These are phyloP conservation scores for Avahi laniger DNA, from an alignment of 2,797 vertebrate species.

Conservation along the genomic window DNA sequence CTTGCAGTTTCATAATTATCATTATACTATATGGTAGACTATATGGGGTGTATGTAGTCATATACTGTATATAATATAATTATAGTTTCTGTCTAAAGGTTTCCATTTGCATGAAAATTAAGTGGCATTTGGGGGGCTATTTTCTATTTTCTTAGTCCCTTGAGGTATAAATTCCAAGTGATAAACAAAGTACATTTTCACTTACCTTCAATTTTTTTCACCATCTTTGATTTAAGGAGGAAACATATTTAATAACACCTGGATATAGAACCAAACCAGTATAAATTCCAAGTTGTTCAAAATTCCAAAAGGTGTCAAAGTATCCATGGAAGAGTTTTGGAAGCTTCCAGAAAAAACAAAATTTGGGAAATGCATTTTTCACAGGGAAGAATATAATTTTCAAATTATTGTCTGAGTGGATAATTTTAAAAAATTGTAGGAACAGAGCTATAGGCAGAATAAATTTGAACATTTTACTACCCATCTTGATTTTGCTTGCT, in stretches of 20 bases:
- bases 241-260: slow-evolving; percentile 13
- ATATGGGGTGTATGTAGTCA: not conserved
- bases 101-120: not conserved
- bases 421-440: not conserved
- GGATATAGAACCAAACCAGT: not conserved
- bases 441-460: not conserved
- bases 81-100: slow-evolving; percentile 20
- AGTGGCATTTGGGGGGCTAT: not conserved
- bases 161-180: not conserved
- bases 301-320: not conserved
- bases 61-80: not conserved
- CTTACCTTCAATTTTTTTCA: not conserved
- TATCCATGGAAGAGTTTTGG: not conserved
- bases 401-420: slow-evolving; percentile 3
- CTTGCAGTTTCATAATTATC: not conserved
- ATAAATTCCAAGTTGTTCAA: not conserved
- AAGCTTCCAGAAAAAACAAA: not conserved
- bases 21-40: not conserved
- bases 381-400: not conserved
- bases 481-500: slow-evolving; percentile 13
- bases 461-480: not conserved
- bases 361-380: not conserved
- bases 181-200: not conserved
- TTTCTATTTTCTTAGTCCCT: not conserved
- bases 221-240: not conserved